Evolutionary conservation across 30 jellyfish, hydroid and myxozoan species (phyloP).

Genomic region (Rhopilema esculentum): DNA sequence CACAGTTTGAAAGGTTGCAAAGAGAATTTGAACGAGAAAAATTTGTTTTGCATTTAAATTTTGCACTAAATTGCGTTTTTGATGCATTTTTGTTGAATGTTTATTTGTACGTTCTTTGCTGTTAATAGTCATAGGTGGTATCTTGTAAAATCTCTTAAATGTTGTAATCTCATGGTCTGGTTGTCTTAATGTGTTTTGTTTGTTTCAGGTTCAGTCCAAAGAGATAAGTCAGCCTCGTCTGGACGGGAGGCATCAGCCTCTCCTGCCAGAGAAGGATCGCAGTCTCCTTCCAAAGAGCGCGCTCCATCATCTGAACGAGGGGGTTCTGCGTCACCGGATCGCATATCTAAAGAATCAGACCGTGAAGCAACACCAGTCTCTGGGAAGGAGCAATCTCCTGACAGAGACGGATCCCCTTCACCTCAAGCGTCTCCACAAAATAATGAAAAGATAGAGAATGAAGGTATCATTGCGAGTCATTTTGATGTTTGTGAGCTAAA

Average conservation of each 20-base stretch:
- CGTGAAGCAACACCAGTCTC: slow-evolving; percentile 1
- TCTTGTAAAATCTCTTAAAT: neutral
- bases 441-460: neutral
- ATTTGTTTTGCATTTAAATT: neutral
- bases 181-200: neutral
- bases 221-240: slow-evolving; percentile 2
- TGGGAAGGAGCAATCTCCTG: slow-evolving; percentile 9
- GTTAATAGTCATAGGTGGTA: too few relatives aligned
- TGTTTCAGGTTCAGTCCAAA: neutral
- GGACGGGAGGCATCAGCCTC: slow-evolving; percentile 23
- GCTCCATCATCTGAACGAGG: slow-evolving; percentile 28
- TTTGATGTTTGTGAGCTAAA: too few relatives aligned
- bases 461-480: neutral
- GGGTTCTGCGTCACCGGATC: slow-evolving; percentile 13
- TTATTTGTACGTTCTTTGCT: neutral
- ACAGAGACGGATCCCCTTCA: neutral
- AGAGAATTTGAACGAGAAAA: neutral
- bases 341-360: too few relatives aligned
- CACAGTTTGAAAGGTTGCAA: neutral
- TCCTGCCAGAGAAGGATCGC: slow-evolving; percentile 29
- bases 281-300: slow-evolving; percentile 2
- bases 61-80: neutral
- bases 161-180: neutral
- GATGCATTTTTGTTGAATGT: neutral
- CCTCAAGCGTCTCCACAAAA: neutral